A percentile compares a stretch with the other conserved stretches of the same genome.
Evolutionary conservation across 37 sponge, comb jelly and placozoan genomes (phyloP).

Genomic region (Aphrocallistes beatrix): DNA sequence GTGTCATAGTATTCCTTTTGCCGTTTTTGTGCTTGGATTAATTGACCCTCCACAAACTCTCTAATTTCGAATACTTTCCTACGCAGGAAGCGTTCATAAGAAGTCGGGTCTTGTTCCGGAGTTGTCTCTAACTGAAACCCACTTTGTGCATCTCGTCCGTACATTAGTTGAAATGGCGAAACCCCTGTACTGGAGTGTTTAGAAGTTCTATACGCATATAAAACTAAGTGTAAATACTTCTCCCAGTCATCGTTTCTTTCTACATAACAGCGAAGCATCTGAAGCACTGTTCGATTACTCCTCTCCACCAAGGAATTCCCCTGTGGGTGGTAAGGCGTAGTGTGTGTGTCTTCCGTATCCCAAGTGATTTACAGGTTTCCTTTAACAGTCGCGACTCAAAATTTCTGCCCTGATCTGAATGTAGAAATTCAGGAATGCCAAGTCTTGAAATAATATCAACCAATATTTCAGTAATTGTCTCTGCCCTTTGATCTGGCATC

Average conservation of each 20-base stretch:
- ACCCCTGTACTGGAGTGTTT: background rate
- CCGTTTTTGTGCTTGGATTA: background rate
- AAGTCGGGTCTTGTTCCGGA: background rate
- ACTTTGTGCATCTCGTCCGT: background rate
- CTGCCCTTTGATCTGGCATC: constrained; percentile 35
- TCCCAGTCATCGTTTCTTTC: constrained; percentile 45
- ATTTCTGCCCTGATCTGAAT: constrained; percentile 48
- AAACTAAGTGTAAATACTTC: constrained; percentile 32
- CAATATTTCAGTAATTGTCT: constrained; percentile 18
- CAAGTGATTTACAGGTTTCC: constrained; percentile 39
- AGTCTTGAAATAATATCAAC: constrained; percentile 24
- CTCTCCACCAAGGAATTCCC: constrained; percentile 54
- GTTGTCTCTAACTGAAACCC: background rate
- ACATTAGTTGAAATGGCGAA: constrained; percentile 24
- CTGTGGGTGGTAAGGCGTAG: constrained; percentile 42
- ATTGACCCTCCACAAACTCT: constrained; percentile 4
- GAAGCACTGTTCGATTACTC: constrained; percentile 35
- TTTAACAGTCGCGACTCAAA: constrained; percentile 30
- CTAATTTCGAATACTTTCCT: background rate
- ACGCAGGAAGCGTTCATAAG: background rate
- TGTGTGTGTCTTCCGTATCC: constrained; percentile 30
- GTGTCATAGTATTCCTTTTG: background rate
- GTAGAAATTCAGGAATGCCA: constrained; percentile 29
- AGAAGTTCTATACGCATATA: too few species aligned
- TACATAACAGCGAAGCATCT: constrained; percentile 33